Evolutionary conservation across 2,797 vertebrate species (phyloP).

Genomic region (Onychomys leucogaster): DNA sequence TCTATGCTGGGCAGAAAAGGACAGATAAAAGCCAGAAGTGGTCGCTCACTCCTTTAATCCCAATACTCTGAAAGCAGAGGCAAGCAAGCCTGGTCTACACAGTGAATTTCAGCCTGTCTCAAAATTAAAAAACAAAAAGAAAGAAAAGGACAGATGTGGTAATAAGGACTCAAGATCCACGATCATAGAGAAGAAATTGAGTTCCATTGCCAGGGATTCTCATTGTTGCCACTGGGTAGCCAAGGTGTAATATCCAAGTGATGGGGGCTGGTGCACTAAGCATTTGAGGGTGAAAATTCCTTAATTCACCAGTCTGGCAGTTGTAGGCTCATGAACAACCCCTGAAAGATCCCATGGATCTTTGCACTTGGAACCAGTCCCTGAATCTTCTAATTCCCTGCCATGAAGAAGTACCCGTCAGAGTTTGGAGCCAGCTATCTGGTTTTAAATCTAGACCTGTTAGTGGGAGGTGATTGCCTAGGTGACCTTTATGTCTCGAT

Average conservation of each 20-base stretch:
- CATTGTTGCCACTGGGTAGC: not conserved
- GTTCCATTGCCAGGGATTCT: not conserved
- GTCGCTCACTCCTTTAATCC: not conserved
- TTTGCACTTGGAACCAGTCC: not conserved
- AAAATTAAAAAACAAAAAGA: not conserved
- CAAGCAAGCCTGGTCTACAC: not conserved
- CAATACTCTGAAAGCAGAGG: not conserved
- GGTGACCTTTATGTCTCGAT: not conserved
- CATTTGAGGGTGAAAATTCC: not conserved
- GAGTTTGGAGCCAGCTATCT: not conserved
- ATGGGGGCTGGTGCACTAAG: accelerated
- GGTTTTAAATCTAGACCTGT: not conserved
- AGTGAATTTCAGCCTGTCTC: not conserved
- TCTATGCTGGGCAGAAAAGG: not conserved
- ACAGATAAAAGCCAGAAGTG: not conserved
- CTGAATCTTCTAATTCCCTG: not conserved
- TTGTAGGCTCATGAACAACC: not conserved
- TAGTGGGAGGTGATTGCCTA: not conserved
- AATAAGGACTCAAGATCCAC: not conserved
- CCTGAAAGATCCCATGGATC: not conserved
- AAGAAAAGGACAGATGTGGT: not conserved
- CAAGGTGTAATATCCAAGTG: not conserved
- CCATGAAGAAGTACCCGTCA: not conserved
- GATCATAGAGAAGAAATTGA: not conserved
- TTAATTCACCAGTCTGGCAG: not conserved